Evolutionary conservation across 2,113 vertebrate species (phyloP), one percentile per base, ranked within the genome.

Genomic region (Cariama cristata): DNA sequence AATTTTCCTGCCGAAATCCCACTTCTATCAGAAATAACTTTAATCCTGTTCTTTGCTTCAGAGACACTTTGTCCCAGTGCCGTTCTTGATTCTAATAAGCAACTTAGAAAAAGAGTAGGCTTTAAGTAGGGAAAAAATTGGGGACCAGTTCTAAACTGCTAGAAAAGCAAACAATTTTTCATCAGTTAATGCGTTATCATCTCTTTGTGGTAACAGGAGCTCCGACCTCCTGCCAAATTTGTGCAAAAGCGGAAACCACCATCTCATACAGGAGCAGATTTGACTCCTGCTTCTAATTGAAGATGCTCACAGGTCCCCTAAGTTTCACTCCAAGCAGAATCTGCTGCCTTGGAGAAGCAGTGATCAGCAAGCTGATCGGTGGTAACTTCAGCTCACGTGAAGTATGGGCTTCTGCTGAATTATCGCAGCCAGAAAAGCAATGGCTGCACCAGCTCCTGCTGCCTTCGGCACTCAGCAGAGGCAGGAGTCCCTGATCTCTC

Each of bases 131-230:
- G 9, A 14, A 76, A 74, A 69, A 64, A 14, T 0, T 20, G 10
- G 6, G n/a, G 17, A 75, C 12, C 5, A 59, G 44, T 64, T 75
- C 66, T 92, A 49, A 94, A 30, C 15, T 40, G 19, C 21, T 56
- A 56, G 19, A 60, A 88, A 90, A 72, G 30, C 47, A 75, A 94
- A 95, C 40, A 53, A 35, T 30, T 87, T 91, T 74, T 62, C 27
- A 81, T 40, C 59, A 90, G 22, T 28, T 76, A 62, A 50, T 35
- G 8, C 19, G 22, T n/a, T 59, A 68, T 35, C 1, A 2, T 40
- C 19, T 67, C 33, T 71, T 52, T 9, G 35, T 38, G 35, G 35
- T 60, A 86, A 79, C 7, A 76, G 49, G 62, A 94, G 44, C 20
- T 63, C 84, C 2, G 4, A 69, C 4, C n/a, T 91, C 52, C 56